Conservation (phyloP, 1,140 invertebrate genomes). For the Drosophila suzukii region DNA sequence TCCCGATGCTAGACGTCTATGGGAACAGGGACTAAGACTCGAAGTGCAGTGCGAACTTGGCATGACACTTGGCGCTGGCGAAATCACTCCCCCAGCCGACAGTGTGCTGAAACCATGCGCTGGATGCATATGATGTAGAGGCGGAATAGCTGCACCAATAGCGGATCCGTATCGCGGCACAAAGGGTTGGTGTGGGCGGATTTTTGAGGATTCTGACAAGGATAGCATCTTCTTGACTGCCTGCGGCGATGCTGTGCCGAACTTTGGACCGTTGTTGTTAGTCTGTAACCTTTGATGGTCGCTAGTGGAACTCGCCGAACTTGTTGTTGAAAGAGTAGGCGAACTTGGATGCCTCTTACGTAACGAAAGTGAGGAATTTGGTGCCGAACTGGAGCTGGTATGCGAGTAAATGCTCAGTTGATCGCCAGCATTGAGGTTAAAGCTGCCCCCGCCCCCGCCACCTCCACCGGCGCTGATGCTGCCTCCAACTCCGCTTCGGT, state of each 20-base stretch:
- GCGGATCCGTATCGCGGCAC: slow-evolving; percentile 57
- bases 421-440: slow-evolving; percentile 69
- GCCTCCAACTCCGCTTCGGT: slow-evolving; percentile 81
- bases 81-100: slow-evolving; percentile 16
- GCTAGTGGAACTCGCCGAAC: slow-evolving; percentile 95
- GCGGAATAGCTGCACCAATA: slow-evolving; percentile 55
- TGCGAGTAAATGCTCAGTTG: slow-evolving; percentile 78
- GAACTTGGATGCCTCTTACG: slow-evolving; percentile 88
- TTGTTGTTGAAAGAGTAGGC: slow-evolving; percentile 93
- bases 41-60: slow-evolving; percentile 65
- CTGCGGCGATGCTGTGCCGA: slow-evolving; percentile 97
- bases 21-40: slow-evolving; percentile 87
- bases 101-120: slow-evolving; percentile 64
- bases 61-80: slow-evolving; percentile 30
- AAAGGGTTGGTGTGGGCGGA: slow-evolving; percentile 92
- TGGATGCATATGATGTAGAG: slow-evolving; percentile 73
- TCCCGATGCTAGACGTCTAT: slow-evolving; percentile 88
- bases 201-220: slow-evolving; percentile 94
- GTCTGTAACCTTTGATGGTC: slow-evolving; percentile 93
- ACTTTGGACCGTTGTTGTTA: slow-evolving; percentile 89
- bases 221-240: slow-evolving; percentile 96
- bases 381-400: slow-evolving; percentile 48
- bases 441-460: slow-evolving; percentile 52
- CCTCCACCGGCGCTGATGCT: slow-evolving; percentile 77
- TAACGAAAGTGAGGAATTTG: slow-evolving; percentile 84